Percentiles rank a stretch among this genome's conserved stretches.
phyloP scores from a whole-genome alignment of 1,140 invertebrate species.

The Diabrotica virgifera region DNA sequence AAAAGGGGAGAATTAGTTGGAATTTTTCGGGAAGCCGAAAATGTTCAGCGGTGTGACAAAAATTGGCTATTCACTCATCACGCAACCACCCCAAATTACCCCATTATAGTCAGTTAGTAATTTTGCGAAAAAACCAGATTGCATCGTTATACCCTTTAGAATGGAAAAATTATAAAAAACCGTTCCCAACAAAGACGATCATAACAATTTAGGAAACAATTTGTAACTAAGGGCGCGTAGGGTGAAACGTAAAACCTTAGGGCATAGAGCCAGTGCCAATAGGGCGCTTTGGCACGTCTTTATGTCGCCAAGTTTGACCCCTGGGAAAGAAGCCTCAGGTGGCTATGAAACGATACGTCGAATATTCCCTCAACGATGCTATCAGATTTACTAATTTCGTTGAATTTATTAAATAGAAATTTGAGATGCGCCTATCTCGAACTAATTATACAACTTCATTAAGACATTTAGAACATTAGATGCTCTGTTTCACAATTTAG shows the following conservation, averaged over 20 bases:
- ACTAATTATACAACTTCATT: background rate
- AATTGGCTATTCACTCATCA: background rate
- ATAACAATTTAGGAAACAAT: slow-evolving; percentile 17
- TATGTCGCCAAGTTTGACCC: slow-evolving; percentile 20
- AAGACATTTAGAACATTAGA: no score
- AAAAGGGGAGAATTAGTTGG: background rate
- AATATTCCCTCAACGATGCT: slow-evolving; percentile 10
- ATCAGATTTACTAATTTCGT: slow-evolving; percentile 15
- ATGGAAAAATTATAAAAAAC: slow-evolving; percentile 15
- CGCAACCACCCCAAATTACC: background rate
- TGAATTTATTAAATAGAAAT: slow-evolving; percentile 10
- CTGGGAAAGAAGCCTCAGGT: slow-evolving; percentile 20
- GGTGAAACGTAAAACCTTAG: slow-evolving; percentile 8
- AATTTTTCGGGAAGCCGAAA: background rate
- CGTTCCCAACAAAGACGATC: slow-evolving; percentile 14
- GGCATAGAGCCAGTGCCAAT: slow-evolving; percentile 5
- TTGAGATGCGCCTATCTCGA: slow-evolving; percentile 6
- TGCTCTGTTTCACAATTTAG: no score
- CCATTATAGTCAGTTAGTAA: background rate
- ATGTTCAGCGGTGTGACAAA: background rate
- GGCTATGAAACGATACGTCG: slow-evolving; percentile 11
- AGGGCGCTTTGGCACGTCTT: slow-evolving; percentile 15
- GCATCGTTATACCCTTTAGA: slow-evolving; percentile 10
- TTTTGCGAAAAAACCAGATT: slow-evolving; percentile 6
- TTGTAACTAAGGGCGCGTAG: slow-evolving; percentile 11